phyloP scores from a whole-genome alignment of 1,140 invertebrate genomes.

The Muscidifurax raptorellus region DNA sequence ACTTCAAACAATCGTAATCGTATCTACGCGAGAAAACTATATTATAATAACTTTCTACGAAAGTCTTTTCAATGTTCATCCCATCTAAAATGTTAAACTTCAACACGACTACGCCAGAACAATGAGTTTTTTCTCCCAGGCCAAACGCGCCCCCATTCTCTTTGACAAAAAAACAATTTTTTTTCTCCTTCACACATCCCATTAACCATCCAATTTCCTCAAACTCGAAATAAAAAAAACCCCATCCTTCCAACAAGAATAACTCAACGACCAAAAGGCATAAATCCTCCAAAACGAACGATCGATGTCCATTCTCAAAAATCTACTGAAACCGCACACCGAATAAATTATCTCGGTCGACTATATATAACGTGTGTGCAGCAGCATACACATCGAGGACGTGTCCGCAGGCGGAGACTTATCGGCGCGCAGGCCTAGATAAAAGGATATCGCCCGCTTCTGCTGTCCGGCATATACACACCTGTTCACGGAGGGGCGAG shows the following conservation, averaged over 20 bases:
- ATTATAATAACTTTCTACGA: neutral
- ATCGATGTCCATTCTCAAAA: neutral
- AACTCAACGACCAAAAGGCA: neutral
- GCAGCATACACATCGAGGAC: neutral
- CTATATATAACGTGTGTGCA: neutral
- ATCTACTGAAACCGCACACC: neutral
- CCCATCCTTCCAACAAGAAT: neutral
- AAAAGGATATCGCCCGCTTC: slow-evolving; percentile 53
- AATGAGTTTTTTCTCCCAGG: neutral
- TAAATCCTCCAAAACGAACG: neutral
- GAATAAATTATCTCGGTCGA: neutral
- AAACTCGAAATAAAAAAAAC: neutral
- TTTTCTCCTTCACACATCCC: no score
- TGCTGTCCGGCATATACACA: slow-evolving; percentile 51
- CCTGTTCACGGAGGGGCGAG: slow-evolving; percentile 46
- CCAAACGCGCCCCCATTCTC: neutral
- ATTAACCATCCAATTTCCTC: no score
- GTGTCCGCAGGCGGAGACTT: slow-evolving; percentile 8
- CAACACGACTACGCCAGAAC: neutral
- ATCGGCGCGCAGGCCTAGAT: slow-evolving; percentile 42
- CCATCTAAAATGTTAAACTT: neutral
- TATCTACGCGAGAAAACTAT: neutral
- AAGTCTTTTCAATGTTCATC: neutral
- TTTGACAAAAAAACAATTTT: no score
- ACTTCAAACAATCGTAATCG: neutral